Evolutionary conservation across 2,888 invertebrate species (phyloP), one percentile per base, ranked within the genome.

Genomic region (Drosophila rellima): DNA sequence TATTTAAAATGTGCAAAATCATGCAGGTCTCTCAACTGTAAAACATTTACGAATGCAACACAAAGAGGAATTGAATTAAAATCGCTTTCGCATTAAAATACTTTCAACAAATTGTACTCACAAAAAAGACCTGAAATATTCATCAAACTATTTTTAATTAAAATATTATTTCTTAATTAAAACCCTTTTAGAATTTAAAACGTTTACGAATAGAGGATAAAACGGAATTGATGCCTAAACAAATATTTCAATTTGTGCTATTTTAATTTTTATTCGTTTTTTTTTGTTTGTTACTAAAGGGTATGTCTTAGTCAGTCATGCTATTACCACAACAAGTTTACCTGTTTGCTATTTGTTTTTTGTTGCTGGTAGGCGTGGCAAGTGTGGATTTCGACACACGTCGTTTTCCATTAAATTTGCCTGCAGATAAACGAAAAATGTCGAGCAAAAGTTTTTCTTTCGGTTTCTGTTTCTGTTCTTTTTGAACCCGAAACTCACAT

Each of bases 371-470:
- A 47, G 65, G 67, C 69, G 73, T 77, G 66, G 64, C 56, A 37
- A 52, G 74, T 62, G 57, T 59, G 50, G 55, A 54, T 64, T 60
- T 72, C 69, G 70, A 66, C 65, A 71, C 89, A 84, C 76, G 89
- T 84, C 85, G 76, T 59, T 79, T 77, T 80, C 80, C 83, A 85
- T 85, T 85, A 85, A 89, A 85, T 89, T 85, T 85, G 69, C 88
- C 80, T 68, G 59, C 61, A 67, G 72, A 85, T 85, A 84, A 82
- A 82, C 82, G 76, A 79, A 88, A 84, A 82, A 78, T 85, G 88
- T 82, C 82, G 82, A 65, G 57, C 65, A 74, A 82, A 85, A 78
- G 64, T 67, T 80, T 77, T 17, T 33, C 7, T 6, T 13, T 29
- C 29, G 29, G 66, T 26, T n/a, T 37, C 11, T 3, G 11, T 17